These are phyloP conservation scores for Falco peregrinus DNA, from an alignment of 2,797 vertebrate genomes.

Conservation along the genomic window DNA sequence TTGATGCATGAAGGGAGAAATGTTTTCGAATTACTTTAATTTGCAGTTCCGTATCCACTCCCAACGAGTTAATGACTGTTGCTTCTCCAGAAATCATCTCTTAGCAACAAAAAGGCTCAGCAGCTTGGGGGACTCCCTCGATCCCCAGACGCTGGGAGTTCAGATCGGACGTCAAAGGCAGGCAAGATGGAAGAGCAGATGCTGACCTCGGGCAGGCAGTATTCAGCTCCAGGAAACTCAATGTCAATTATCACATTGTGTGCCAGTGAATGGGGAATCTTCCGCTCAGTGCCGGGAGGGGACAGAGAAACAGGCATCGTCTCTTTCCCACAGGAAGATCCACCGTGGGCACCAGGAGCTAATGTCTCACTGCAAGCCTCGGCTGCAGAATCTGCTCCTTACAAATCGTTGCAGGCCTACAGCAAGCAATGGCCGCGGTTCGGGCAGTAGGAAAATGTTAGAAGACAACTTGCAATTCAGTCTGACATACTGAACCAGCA, in stretches of 20 bases:
- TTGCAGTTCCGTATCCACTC: neutral
- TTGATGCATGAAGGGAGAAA: slow-evolving; percentile 10
- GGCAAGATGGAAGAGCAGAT: slow-evolving; percentile 30
- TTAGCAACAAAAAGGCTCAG: slow-evolving; percentile 12
- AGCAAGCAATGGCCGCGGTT: neutral
- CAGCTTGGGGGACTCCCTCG: neutral
- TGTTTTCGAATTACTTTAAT: slow-evolving; percentile 19
- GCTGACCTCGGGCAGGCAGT: neutral
- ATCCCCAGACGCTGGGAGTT: neutral
- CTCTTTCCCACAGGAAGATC: slow-evolving; percentile 33
- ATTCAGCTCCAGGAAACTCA: slow-evolving; percentile 46
- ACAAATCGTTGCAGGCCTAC: neutral
- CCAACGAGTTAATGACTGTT: slow-evolving; percentile 8
- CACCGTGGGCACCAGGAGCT: neutral
- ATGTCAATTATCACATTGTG: slow-evolving; percentile 19
- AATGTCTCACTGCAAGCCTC: accelerated
- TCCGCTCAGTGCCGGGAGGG: accelerated
- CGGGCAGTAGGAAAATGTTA: neutral
- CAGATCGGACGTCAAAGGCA: neutral
- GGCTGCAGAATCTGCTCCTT: neutral
- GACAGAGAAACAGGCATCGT: neutral
- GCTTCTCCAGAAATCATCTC: neutral
- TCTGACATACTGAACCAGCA: neutral
- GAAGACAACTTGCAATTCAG: neutral
- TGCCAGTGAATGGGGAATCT: neutral